Percentiles rank a stretch among this genome's conserved stretches.
These are phyloP conservation scores for Tragelaphus strepsiceros DNA, from an alignment of 2,113 vertebrate species.

Conservation along the genomic window DNA sequence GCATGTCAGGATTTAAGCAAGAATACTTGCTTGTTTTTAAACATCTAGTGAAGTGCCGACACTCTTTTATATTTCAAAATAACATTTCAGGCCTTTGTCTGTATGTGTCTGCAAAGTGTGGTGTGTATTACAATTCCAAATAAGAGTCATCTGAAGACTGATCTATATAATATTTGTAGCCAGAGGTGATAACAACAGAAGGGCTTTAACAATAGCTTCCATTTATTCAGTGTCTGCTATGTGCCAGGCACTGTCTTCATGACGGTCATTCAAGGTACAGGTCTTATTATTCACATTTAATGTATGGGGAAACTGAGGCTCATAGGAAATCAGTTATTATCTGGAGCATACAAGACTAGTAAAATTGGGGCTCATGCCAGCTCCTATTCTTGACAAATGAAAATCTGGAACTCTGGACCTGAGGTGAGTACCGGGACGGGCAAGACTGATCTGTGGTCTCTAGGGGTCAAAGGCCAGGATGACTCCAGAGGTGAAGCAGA, in stretches of 20 bases:
- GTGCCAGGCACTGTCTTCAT: background rate
- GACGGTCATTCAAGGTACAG: background rate
- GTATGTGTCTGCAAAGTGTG: background rate
- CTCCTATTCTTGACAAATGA: background rate
- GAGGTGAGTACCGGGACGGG: background rate
- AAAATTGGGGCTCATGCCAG: background rate
- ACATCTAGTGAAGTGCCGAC: conserved; percentile 2
- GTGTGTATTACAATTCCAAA: background rate
- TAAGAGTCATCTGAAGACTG: background rate
- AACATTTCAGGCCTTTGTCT: background rate
- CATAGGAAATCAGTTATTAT: background rate
- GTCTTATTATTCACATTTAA: background rate
- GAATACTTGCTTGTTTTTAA: conserved; percentile 5
- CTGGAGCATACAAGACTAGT: background rate
- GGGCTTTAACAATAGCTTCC: background rate
- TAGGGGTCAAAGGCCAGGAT: background rate
- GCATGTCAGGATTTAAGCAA: background rate
- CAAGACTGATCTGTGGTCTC: background rate
- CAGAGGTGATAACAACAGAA: background rate
- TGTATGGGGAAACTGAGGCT: background rate
- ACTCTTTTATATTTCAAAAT: conserved; percentile 18
- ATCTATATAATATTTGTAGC: background rate
- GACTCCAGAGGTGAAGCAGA: background rate
- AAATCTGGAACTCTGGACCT: background rate
- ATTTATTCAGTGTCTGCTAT: background rate